These are phyloP conservation scores for Marronus borbonicus DNA, from an alignment of 2,888 invertebrate genomes.

Conservation along the genomic window DNA sequence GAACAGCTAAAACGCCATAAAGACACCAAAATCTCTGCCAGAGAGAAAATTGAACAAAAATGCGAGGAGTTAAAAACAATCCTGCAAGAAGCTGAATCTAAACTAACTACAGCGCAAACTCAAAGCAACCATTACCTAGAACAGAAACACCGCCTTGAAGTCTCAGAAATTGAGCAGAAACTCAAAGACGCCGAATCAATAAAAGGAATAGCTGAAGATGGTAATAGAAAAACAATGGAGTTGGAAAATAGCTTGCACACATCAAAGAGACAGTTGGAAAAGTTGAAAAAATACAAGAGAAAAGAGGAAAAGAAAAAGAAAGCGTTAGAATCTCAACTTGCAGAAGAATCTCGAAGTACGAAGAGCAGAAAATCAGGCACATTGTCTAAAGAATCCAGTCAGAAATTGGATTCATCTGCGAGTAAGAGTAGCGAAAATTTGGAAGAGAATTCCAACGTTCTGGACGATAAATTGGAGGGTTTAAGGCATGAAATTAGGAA, in stretches of 20 bases:
- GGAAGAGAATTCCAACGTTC: conserved; percentile 39
- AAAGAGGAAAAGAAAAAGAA: conserved; percentile 77
- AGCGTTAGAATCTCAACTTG: conserved; percentile 46
- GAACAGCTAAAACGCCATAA: conserved; percentile 78
- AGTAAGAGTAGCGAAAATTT: conserved; percentile 25
- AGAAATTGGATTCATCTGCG: conserved; percentile 25
- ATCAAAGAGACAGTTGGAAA: conserved; percentile 84
- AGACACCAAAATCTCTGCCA: conserved; percentile 74
- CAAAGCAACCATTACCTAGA: conserved; percentile 64
- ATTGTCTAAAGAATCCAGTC: conserved; percentile 34
- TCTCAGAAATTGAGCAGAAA: conserved; percentile 68
- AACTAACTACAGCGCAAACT: conserved; percentile 73
- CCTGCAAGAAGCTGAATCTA: conserved; percentile 74
- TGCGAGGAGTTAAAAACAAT: conserved; percentile 75
- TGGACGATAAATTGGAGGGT: conserved; percentile 71
- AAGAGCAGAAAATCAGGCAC: conserved; percentile 30
- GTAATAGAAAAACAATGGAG: conserved; percentile 78
- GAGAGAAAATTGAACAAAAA: conserved; percentile 77
- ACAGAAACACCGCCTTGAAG: conserved; percentile 67
- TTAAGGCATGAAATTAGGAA: conserved; percentile 86
- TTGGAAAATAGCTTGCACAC: conserved; percentile 82
- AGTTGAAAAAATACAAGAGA: conserved; percentile 80
- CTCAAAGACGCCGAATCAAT: conserved; percentile 68
- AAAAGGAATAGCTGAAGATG: conserved; percentile 74
- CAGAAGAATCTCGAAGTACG: conserved; percentile 27